Percentiles rank a stretch among this genome's conserved stretches.
phyloP scores from a whole-genome alignment of 2,113 vertebrate species.

The Tychaedon coryphoeus region DNA sequence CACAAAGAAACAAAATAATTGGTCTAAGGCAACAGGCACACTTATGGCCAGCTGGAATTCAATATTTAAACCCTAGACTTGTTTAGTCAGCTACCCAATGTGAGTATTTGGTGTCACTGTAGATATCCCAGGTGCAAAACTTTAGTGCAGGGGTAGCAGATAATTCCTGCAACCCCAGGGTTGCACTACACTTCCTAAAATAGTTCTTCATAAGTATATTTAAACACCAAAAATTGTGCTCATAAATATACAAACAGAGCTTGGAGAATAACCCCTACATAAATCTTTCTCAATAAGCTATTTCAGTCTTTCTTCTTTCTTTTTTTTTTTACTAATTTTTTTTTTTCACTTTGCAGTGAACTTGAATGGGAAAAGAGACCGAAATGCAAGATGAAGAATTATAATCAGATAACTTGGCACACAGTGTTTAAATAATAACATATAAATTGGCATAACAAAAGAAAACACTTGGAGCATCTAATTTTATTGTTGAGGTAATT shows the following conservation, averaged over 20 bases:
- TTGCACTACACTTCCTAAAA: background rate
- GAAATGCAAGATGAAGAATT: background rate
- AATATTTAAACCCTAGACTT: background rate
- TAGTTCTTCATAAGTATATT: background rate
- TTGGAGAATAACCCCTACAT: background rate
- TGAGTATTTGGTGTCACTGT: background rate
- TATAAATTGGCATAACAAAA: background rate
- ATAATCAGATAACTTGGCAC: background rate
- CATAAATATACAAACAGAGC: accelerated
- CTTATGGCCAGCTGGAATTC: background rate
- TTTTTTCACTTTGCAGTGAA: background rate
- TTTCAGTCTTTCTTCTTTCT: background rate
- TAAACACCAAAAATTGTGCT: background rate
- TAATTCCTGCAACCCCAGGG: background rate
- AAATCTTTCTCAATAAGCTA: background rate
- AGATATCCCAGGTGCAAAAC: background rate
- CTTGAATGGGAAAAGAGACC: background rate
- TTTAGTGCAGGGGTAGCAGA: background rate
- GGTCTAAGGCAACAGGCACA: too few relatives aligned
- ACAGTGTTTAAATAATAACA: background rate
- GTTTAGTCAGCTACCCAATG: background rate
- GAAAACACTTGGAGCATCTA: background rate
- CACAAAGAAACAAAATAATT: background rate
- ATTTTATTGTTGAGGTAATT: background rate
- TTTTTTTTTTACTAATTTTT: too few relatives aligned